phyloP scores from a whole-genome alignment of 1,140 invertebrate genomes.

The Bombus ignitus region DNA sequence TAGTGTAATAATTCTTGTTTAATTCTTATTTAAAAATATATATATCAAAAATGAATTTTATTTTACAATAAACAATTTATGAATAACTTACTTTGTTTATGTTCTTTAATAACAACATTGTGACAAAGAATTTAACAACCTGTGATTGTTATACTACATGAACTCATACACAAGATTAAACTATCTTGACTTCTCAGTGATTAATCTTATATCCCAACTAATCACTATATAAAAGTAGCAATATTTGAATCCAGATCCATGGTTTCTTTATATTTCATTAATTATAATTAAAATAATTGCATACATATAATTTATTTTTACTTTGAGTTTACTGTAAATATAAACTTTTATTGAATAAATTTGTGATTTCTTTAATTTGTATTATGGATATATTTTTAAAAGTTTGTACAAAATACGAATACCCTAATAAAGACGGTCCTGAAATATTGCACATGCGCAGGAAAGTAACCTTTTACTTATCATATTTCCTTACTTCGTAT shows the following conservation, averaged over 20 bases:
- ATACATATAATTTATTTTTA: not conserved
- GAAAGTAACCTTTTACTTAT: not conserved
- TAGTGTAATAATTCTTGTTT: not conserved
- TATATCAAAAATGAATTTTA: not conserved
- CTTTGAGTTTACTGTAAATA: not conserved
- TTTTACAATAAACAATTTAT: not conserved
- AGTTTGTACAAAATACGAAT: not conserved
- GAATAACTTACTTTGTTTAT: slow-evolving; percentile 49
- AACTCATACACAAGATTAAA: not conserved
- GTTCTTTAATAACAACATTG: slow-evolving; percentile 34
- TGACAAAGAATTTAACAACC: not conserved
- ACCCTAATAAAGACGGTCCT: slow-evolving; percentile 18
- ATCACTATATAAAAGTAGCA: not conserved
- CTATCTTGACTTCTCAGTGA: too few relatives aligned
- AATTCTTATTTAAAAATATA: not conserved
- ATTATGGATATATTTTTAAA: not conserved
- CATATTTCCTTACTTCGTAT: not conserved
- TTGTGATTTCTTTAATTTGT: not conserved
- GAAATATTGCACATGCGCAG: slow-evolving; percentile 14
- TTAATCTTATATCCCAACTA: not conserved
- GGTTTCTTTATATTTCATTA: not conserved
- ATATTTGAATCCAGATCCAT: not conserved
- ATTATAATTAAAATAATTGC: not conserved
- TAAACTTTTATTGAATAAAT: too few relatives aligned
- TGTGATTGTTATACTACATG: not conserved